Evolutionary conservation across 2,797 vertebrate genomes (phyloP).

Genomic region (Ctenochaetus hawaiiensis): DNA sequence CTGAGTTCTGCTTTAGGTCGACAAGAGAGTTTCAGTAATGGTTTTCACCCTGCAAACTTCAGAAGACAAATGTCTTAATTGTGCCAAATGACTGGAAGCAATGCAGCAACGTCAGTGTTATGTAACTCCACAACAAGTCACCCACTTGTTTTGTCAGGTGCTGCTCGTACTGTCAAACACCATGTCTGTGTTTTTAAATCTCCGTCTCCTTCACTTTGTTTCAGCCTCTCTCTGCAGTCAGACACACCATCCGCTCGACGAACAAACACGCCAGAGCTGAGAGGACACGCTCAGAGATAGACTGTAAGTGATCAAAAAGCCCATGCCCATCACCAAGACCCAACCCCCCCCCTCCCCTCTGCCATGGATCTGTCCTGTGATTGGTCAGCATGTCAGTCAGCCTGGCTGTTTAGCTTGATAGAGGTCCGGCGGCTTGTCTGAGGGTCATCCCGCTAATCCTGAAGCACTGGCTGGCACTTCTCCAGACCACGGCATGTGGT

Average conservation of each 20-base stretch:
- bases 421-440: constrained; percentile 36
- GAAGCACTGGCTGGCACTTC: constrained; percentile 49
- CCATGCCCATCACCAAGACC: not conserved
- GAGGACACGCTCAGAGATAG: constrained; percentile 94
- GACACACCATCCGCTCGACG: constrained; percentile 96
- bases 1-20: not conserved
- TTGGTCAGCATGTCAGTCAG: constrained; percentile 36
- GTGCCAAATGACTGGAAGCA: constrained; percentile 10
- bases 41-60: not conserved
- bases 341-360: not conserved
- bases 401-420: constrained; percentile 22
- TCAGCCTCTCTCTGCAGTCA: constrained; percentile 90
- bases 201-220: constrained; percentile 13
- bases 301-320: constrained; percentile 89
- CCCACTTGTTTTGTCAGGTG: not conserved
- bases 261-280: constrained; percentile 92
- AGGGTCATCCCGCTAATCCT: constrained; percentile 65
- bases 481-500: constrained; percentile 58
- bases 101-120: not conserved
- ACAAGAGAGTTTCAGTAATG: not conserved
- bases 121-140: not conserved
- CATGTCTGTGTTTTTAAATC: constrained; percentile 9
- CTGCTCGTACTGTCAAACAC: constrained; percentile 6
- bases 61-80: not conserved
- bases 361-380: constrained; percentile 20